These are phyloP conservation scores for Aphidoletes aphidimyza DNA, from an alignment of 2,888 invertebrate genomes.

Conservation along the genomic window DNA sequence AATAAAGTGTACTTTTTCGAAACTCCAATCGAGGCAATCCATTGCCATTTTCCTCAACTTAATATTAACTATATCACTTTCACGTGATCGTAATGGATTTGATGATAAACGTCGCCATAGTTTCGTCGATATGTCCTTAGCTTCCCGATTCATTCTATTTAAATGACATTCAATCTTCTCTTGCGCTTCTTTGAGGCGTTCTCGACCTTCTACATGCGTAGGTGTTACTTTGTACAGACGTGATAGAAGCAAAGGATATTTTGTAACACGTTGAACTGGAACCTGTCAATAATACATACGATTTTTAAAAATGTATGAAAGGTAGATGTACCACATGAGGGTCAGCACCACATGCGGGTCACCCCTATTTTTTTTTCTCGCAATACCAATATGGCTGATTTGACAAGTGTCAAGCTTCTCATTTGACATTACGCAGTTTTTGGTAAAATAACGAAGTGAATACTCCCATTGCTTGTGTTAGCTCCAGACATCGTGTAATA, in stretches of 20 bases:
- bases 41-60: slow-evolving; percentile 92
- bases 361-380: too few species aligned
- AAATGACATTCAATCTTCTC: slow-evolving; percentile 92
- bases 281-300: too few species aligned
- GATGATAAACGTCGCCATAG: slow-evolving; percentile 89
- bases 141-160: slow-evolving; percentile 93
- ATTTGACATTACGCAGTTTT: too few species aligned
- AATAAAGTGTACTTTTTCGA: slow-evolving; percentile 90
- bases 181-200: slow-evolving; percentile 86
- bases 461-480: too few species aligned
- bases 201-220: slow-evolving; percentile 82
- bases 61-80: slow-evolving; percentile 89
- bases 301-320: too few species aligned
- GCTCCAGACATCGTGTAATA: too few species aligned
- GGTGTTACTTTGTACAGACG: slow-evolving; percentile 92
- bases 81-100: slow-evolving; percentile 75
- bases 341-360: too few species aligned
- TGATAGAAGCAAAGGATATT: slow-evolving; percentile 92
- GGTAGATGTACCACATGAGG: too few species aligned
- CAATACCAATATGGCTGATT: too few species aligned
- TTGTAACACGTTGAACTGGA: slow-evolving; percentile 96
- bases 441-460: too few species aligned
- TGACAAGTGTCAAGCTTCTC: too few species aligned
- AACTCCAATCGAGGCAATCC: slow-evolving; percentile 93
- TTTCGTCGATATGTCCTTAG: slow-evolving; percentile 89